Conservation (phyloP, 2,797 vertebrate species). For the Lutjanus argentimaculatus region DNA sequence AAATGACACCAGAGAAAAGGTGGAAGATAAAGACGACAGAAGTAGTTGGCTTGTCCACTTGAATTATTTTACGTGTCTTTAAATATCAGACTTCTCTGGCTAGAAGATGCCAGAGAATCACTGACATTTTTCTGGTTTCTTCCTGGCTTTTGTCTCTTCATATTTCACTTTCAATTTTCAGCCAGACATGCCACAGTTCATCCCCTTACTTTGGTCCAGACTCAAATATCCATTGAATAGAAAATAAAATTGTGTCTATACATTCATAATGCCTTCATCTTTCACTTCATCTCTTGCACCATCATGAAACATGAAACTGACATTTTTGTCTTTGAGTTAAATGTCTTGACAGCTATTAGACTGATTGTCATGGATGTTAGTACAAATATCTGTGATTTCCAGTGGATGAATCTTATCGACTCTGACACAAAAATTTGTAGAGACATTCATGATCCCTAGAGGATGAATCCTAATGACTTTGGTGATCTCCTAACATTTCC, state of each 20-base stretch:
- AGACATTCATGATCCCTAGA: too few species aligned
- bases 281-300: not conserved
- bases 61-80: constrained; percentile 36
- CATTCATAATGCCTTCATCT: not conserved
- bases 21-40: constrained; percentile 31
- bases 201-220: not conserved
- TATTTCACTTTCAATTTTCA: constrained; percentile 12
- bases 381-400: too few species aligned
- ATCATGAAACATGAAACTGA: not conserved
- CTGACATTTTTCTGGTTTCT: not conserved
- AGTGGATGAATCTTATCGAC: too few species aligned
- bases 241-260: too few species aligned
- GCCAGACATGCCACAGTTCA: not conserved
- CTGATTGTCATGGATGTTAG: too few species aligned
- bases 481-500: too few species aligned
- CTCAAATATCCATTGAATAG: not conserved
- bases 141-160: constrained; percentile 8
- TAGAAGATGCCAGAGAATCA: not conserved
- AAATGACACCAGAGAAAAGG: constrained; percentile 46
- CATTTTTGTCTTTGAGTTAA: too few species aligned
- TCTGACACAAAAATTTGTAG: too few species aligned
- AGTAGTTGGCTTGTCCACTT: constrained; percentile 37
- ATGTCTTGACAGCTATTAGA: too few species aligned
- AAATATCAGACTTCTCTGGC: not conserved
- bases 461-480: too few species aligned